phyloP scores from a whole-genome alignment of 2,888 invertebrate genomes.

The Saturnia pavonia region DNA sequence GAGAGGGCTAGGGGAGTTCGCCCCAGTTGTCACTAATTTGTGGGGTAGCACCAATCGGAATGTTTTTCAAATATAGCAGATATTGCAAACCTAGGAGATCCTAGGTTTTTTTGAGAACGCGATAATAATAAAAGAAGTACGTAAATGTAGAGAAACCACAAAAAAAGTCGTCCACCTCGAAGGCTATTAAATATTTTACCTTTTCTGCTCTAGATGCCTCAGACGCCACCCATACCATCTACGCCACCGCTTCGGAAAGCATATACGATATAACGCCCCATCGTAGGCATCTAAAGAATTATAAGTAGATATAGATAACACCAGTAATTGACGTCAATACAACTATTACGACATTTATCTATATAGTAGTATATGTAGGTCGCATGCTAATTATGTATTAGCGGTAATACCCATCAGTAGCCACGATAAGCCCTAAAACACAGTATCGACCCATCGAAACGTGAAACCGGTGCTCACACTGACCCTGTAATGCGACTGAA shows the following conservation, averaged over 20 bases:
- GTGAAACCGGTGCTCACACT: not conserved
- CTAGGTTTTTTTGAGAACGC: too few relatives aligned
- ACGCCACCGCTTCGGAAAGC: not conserved
- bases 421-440: constrained; percentile 20
- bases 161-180: too few relatives aligned
- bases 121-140: too few relatives aligned
- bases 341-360: not conserved
- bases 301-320: constrained; percentile 2
- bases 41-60: too few relatives aligned
- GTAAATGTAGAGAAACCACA: too few relatives aligned
- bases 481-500: constrained; percentile 1
- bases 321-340: not conserved
- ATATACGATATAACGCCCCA: not conserved
- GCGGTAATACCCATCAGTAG: not conserved
- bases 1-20: too few relatives aligned
- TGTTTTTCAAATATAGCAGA: too few relatives aligned
- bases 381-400: constrained; percentile 5
- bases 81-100: too few relatives aligned
- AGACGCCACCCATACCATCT: too few relatives aligned
- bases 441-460: constrained; percentile 23
- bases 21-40: too few relatives aligned
- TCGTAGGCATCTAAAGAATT: not conserved
- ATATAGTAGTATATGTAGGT: not conserved
- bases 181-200: too few relatives aligned
- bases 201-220: too few relatives aligned